Percentiles rank a stretch among this genome's conserved stretches.
These are phyloP conservation scores for Trichomalopsis sarcophagae DNA, from an alignment of 1,140 invertebrate genomes.

Conservation along the genomic window DNA sequence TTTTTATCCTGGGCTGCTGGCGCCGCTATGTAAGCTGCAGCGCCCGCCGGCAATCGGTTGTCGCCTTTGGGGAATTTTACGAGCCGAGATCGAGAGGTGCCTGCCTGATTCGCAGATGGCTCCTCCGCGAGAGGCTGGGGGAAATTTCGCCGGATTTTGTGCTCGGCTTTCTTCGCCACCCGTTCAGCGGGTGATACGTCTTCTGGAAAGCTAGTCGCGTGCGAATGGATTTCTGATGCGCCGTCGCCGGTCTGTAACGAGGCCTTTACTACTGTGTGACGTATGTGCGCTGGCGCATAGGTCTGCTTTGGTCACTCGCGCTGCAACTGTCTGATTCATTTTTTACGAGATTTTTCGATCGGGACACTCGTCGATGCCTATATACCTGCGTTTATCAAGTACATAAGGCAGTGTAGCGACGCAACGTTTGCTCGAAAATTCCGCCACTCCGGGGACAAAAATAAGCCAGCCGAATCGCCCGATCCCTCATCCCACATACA, in stretches of 20 bases:
- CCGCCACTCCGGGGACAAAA: neutral
- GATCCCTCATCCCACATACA: neutral
- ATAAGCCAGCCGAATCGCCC: neutral
- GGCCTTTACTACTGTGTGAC: neutral
- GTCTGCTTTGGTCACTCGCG: too few species aligned
- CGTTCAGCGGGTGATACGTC: too few species aligned
- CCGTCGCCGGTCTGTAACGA: neutral
- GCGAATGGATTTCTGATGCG: conserved; percentile 5
- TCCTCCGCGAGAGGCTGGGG: neutral
- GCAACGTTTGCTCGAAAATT: neutral
- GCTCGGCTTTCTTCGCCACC: neutral
- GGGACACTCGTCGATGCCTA: too few species aligned
- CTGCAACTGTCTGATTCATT: too few species aligned
- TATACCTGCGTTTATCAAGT: too few species aligned
- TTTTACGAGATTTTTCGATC: too few species aligned
- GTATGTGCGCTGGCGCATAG: too few species aligned
- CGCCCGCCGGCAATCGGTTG: neutral
- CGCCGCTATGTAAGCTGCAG: too few species aligned
- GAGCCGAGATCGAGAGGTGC: neutral
- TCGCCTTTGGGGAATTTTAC: conserved; percentile 22
- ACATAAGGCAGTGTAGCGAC: too few species aligned
- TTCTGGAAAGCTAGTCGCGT: neutral
- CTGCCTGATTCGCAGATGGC: neutral
- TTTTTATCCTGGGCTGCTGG: neutral
- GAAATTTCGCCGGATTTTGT: neutral